Conservation (phyloP, 1,140 invertebrate genomes). For the Scaptomyza graminum region DNA sequence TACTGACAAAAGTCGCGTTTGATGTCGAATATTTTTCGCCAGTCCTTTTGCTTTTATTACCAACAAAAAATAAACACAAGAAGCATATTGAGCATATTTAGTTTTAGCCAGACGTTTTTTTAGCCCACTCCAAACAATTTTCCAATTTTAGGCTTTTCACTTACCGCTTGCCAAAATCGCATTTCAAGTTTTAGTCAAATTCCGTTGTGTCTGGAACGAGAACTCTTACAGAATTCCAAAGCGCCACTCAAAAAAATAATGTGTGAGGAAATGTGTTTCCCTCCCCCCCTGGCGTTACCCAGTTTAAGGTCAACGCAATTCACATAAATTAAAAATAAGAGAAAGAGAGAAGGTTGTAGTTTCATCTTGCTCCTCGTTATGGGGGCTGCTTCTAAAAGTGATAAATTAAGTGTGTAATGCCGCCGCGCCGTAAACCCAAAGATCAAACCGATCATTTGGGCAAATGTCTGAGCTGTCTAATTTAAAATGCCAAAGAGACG, state of each 20-base stretch:
- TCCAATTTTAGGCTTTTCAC: conserved; percentile 14
- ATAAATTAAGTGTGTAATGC: conserved; percentile 75
- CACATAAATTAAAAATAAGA: conserved; percentile 35
- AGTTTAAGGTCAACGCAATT: conserved; percentile 38
- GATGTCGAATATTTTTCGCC: conserved; percentile 41
- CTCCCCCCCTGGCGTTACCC: conserved; percentile 39
- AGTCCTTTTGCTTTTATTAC: conserved; percentile 17
- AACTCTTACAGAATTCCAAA: conserved; percentile 50
- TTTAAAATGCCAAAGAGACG: conserved; percentile 63
- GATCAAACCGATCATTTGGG: conserved; percentile 37
- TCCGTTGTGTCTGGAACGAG: conserved; percentile 24
- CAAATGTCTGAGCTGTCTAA: conserved; percentile 41
- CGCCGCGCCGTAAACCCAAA: conserved; percentile 28
- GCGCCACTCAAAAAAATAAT: conserved; percentile 30
- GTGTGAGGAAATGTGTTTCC: conserved; percentile 30
- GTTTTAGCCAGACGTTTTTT: neutral
- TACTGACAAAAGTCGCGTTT: conserved; percentile 48
- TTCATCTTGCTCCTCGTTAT: neutral
- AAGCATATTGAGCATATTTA: too few relatives aligned
- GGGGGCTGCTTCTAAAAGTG: conserved; percentile 35
- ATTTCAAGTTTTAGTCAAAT: conserved; percentile 35
- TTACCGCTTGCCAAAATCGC: conserved; percentile 40
- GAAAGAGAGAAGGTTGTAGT: conserved; percentile 40
- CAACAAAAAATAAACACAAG: conserved; percentile 27
- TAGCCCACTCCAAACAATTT: neutral